Evolutionary conservation across 2,888 invertebrate genomes (phyloP).

Genomic region (Pasiphila rectangulata): DNA sequence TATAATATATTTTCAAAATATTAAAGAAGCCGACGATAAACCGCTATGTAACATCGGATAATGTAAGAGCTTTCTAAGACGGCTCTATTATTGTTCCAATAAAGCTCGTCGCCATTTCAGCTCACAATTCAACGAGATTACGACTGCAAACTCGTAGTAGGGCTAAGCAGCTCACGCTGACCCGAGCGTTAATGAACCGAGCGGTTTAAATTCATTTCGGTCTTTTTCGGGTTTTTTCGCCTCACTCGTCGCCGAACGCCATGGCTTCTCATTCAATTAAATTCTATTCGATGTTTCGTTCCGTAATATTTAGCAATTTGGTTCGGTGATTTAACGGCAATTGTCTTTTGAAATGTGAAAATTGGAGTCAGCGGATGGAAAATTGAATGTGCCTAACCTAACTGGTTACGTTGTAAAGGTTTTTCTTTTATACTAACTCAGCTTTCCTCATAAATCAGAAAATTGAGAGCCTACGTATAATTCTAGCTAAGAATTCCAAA

Average conservation of each 20-base stretch:
- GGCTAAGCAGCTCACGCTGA: neutral
- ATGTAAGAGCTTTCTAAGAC: constrained; percentile 1
- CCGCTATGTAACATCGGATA: neutral
- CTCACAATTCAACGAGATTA: constrained; percentile 24
- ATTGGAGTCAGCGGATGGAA: constrained; percentile 7
- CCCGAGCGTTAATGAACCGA: constrained; percentile 27
- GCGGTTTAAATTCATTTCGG: constrained; percentile 28
- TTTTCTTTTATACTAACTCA: neutral
- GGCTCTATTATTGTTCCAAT: constrained; percentile 15
- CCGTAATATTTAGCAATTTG: constrained; percentile 23
- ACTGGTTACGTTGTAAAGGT: neutral
- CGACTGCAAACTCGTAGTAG: constrained; percentile 11
- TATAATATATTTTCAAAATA: too few species aligned
- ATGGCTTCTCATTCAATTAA: constrained; percentile 31
- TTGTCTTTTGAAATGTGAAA: constrained; percentile 17
- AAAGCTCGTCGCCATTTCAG: constrained; percentile 11
- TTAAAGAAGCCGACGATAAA: neutral
- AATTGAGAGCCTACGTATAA: too few species aligned
- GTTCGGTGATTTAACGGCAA: constrained; percentile 23
- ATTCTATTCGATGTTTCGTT: constrained; percentile 29
- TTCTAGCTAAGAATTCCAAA: too few species aligned
- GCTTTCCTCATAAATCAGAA: too few species aligned
- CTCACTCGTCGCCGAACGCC: constrained; percentile 23
- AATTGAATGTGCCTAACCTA: neutral
- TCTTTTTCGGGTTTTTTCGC: constrained; percentile 25